Conservation (phyloP, 1,140 invertebrate genomes). For the Rhopalosiphum maidis region DNA sequence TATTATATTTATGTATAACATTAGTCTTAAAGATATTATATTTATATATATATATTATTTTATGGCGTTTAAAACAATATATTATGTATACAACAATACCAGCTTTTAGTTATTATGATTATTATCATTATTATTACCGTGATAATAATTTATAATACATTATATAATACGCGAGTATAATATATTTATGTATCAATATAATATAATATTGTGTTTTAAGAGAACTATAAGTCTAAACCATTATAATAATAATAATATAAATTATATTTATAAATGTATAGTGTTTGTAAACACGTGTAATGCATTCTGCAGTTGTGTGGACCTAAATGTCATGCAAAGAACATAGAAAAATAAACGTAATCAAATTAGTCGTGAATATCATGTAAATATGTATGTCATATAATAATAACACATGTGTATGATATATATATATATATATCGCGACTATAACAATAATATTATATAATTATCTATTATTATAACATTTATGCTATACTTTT, state of each 20-base stretch:
- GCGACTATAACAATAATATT: neutral
- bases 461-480: slow-evolving; percentile 28
- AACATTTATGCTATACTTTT: neutral
- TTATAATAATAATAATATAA: slow-evolving; percentile 13
- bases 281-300: neutral
- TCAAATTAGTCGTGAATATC: slow-evolving; percentile 29
- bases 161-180: neutral
- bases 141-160: neutral
- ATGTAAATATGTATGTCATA: neutral
- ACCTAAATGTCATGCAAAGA: neutral
- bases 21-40: slow-evolving; percentile 29
- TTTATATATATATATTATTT: neutral
- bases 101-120: neutral
- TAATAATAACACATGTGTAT: neutral
- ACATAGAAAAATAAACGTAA: neutral
- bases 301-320: neutral
- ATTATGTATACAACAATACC: neutral
- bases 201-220: slow-evolving; percentile 21
- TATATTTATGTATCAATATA: slow-evolving; percentile 1
- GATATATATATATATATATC: neutral
- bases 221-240: slow-evolving; percentile 57
- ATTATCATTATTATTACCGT: neutral
- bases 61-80: neutral
- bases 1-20: slow-evolving; percentile 54
- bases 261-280: neutral